A percentile compares a stretch with the other conserved stretches of the same genome.
Evolutionary conservation across 1,140 invertebrate species (phyloP).

Genomic region (Trachelipus rathkii): DNA sequence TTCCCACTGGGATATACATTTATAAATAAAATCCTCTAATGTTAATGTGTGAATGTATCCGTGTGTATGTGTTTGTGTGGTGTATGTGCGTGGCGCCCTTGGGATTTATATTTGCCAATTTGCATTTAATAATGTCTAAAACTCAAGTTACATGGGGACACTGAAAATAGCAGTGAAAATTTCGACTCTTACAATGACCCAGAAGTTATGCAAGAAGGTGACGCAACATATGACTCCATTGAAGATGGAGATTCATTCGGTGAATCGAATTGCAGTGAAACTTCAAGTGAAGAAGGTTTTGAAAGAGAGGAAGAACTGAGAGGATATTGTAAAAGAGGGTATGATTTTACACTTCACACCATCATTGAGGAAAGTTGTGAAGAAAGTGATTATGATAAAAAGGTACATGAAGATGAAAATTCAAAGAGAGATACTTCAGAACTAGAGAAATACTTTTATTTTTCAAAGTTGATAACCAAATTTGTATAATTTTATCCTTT

Average conservation of each 20-base stretch:
- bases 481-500: too few relatives aligned
- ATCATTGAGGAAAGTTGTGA: constrained; percentile 91
- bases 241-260: constrained; percentile 46
- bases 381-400: constrained; percentile 60
- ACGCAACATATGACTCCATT: constrained; percentile 44
- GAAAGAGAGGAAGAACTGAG: constrained; percentile 74
- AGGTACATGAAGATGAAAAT: constrained; percentile 62
- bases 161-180: constrained; percentile 28
- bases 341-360: constrained; percentile 85
- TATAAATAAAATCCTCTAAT: too few relatives aligned
- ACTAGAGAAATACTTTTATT: constrained; percentile 87
- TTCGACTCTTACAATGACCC: constrained; percentile 30
- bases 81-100: too few relatives aligned
- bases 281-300: constrained; percentile 53
- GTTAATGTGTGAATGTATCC: too few relatives aligned
- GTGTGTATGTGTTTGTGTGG: too few relatives aligned
- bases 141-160: too few relatives aligned
- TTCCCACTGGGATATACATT: too few relatives aligned
- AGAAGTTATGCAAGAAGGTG: constrained; percentile 29
- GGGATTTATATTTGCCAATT: too few relatives aligned
- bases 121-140: too few relatives aligned
- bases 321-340: constrained; percentile 60
- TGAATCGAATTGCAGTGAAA: constrained; percentile 46
- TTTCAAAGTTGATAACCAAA: too few relatives aligned
- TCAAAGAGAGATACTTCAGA: constrained; percentile 61